Percentiles rank a stretch among this genome's conserved stretches.
These are phyloP conservation scores for Lycopodina hypogea DNA, from an alignment of 37 sponge, comb jelly and placozoan species.

Conservation along the genomic window DNA sequence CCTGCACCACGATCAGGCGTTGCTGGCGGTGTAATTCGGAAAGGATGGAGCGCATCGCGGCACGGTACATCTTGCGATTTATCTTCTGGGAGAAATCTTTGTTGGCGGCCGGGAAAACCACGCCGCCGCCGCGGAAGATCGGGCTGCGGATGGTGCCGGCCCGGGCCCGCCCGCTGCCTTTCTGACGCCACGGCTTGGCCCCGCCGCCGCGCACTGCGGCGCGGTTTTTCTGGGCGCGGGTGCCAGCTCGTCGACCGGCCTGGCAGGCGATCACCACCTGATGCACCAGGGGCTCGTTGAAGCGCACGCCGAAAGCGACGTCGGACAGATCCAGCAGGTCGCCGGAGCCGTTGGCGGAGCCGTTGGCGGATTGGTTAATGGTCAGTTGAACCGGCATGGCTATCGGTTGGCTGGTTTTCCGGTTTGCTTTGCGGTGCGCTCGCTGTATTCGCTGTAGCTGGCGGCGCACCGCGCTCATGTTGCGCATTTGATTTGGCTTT, in stretches of 20 bases:
- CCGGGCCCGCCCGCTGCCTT: conserved; percentile 2
- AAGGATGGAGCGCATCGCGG: not conserved
- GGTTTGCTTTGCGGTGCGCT: too few relatives aligned
- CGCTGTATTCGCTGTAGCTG: too few relatives aligned
- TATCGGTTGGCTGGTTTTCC: too few relatives aligned
- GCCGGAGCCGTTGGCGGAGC: too few relatives aligned
- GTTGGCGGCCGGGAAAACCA: not conserved
- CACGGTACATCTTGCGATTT: not conserved
- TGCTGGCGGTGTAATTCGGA: not conserved
- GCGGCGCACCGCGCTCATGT: too few relatives aligned
- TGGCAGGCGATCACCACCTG: conserved; percentile 1
- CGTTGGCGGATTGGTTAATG: too few relatives aligned
- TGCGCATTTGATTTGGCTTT: too few relatives aligned
- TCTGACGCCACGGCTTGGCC: not conserved
- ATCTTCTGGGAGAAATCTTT: not conserved
- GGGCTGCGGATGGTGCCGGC: not conserved
- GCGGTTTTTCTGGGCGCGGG: not conserved
- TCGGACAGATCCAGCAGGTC: too few relatives aligned
- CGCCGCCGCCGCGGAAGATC: not conserved
- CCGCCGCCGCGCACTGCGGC: not conserved
- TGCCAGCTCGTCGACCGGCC: not conserved
- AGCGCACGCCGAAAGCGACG: not conserved
- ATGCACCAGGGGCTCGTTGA: conserved; percentile 11
- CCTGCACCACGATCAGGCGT: not conserved
- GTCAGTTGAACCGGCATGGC: too few relatives aligned